phyloP scores from a whole-genome alignment of 2,888 invertebrate species.

The Leptogaster cylindrica region DNA sequence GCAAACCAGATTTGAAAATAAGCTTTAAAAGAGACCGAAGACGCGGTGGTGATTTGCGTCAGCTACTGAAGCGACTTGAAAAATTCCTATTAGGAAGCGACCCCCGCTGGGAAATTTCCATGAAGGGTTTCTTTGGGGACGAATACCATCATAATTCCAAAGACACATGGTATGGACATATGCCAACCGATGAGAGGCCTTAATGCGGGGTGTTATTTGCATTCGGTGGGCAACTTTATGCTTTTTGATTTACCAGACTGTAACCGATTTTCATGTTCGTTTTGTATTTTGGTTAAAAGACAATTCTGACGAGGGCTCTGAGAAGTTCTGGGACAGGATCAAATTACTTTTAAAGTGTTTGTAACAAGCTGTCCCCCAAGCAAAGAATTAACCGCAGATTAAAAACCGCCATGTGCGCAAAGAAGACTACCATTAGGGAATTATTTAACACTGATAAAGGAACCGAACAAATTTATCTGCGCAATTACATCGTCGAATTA shows the following conservation, averaged over 20 bases:
- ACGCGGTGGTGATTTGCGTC: neutral
- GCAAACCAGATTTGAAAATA: slow-evolving; percentile 20
- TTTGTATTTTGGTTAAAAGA: neutral
- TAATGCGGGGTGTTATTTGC: neutral
- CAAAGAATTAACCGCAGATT: slow-evolving; percentile 28
- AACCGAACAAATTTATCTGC: neutral
- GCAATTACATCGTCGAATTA: slow-evolving; percentile 13
- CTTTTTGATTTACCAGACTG: neutral
- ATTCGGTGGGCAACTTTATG: neutral
- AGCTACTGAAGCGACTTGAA: slow-evolving; percentile 1
- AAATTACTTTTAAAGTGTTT: slow-evolving; percentile 8
- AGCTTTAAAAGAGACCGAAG: neutral
- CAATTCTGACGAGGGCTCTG: too few relatives aligned
- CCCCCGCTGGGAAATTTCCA: slow-evolving; percentile 18
- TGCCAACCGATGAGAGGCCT: too few relatives aligned
- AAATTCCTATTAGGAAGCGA: slow-evolving; percentile 11
- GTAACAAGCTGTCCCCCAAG: neutral
- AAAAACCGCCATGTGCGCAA: slow-evolving; percentile 9
- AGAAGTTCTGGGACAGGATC: slow-evolving; percentile 12
- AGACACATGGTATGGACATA: too few relatives aligned
- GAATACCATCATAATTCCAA: too few relatives aligned
- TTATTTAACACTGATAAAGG: neutral
- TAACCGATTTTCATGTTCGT: too few relatives aligned
- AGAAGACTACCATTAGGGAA: slow-evolving; percentile 13
- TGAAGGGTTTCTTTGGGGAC: slow-evolving; percentile 21